Evolutionary conservation across 1,140 invertebrate species (phyloP).

Genomic region (Aphis gossypii): DNA sequence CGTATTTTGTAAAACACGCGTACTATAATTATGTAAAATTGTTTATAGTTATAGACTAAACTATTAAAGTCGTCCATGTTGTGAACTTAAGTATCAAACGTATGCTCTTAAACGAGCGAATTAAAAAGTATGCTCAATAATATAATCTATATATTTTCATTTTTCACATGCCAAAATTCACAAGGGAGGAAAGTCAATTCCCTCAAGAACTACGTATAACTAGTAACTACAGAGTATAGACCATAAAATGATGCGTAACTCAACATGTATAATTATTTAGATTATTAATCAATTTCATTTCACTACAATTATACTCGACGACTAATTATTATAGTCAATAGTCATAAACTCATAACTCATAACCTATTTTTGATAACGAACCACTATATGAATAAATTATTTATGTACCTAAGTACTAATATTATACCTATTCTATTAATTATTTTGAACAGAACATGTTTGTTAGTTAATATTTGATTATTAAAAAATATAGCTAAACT

Average conservation of each 20-base stretch:
- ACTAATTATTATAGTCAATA: constrained; percentile 3
- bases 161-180: background rate
- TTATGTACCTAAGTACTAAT: background rate
- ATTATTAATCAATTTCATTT: constrained; percentile 33
- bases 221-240: background rate
- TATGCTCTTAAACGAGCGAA: too few relatives aligned
- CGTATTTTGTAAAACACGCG: too few relatives aligned
- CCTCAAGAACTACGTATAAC: background rate
- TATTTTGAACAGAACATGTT: background rate
- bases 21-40: background rate
- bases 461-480: background rate
- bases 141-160: background rate
- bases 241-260: constrained; percentile 6
- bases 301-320: background rate
- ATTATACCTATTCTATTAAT: background rate
- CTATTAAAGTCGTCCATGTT: background rate
- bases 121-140: background rate
- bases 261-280: constrained; percentile 19
- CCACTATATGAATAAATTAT: background rate
- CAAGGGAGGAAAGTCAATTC: background rate
- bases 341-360: background rate
- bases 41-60: background rate
- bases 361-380: constrained; percentile 27
- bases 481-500: background rate
- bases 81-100: background rate